Percentiles rank a stretch among this genome's conserved stretches.
These are phyloP conservation scores for Eupelmus urozonus DNA, from an alignment of 2,888 invertebrate species.

Conservation along the genomic window DNA sequence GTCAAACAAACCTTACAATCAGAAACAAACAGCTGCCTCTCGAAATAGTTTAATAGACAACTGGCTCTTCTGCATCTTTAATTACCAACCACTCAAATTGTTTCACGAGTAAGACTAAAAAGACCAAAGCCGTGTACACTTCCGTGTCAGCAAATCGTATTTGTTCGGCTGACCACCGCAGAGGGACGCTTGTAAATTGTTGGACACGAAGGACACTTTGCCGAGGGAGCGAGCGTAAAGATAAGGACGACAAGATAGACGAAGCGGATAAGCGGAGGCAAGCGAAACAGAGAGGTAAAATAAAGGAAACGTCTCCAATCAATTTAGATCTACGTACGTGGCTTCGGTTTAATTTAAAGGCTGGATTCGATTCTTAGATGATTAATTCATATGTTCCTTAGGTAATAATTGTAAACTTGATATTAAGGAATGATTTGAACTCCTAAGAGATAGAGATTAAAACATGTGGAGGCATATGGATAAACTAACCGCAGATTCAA, in stretches of 20 bases:
- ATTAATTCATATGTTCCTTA: no score
- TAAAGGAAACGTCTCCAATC: not conserved
- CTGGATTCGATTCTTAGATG: no score
- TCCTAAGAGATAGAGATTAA: no score
- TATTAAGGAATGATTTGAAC: no score
- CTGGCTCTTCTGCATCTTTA: no score
- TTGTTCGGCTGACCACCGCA: conserved; percentile 1
- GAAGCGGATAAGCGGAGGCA: conserved; percentile 2
- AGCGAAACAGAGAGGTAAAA: conserved; percentile 1
- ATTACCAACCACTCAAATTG: no score
- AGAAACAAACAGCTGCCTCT: no score
- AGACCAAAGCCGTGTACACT: not conserved
- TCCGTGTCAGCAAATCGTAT: conserved; percentile 24
- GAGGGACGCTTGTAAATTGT: conserved; percentile 31
- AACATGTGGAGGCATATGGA: no score
- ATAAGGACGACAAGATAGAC: conserved; percentile 20
- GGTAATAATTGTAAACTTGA: no score
- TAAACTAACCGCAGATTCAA: no score
- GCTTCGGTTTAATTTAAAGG: not conserved
- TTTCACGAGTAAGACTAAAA: not conserved
- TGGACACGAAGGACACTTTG: conserved; percentile 26
- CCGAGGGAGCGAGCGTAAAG: not conserved
- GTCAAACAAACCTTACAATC: no score
- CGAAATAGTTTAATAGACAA: no score
- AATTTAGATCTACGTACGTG: not conserved